Evolutionary conservation across 2,113 vertebrate species (phyloP).

Genomic region (Sitta europaea): DNA sequence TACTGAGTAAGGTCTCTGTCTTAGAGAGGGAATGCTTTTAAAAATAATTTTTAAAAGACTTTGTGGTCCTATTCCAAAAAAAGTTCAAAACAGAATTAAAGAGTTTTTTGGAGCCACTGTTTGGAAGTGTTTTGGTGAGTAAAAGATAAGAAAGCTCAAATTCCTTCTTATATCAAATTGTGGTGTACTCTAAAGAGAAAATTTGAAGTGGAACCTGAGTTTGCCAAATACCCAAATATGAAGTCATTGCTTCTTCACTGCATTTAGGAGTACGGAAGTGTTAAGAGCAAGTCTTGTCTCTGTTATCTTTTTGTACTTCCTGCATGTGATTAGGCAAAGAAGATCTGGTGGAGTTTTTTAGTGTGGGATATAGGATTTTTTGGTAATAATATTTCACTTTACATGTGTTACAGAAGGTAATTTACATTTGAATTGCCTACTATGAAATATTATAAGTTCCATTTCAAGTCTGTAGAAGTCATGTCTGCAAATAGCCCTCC

Average conservation of each 20-base stretch:
- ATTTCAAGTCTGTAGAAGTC: background rate
- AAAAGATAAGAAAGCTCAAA: background rate
- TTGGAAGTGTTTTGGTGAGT: background rate
- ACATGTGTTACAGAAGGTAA: background rate
- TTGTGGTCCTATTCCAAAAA: background rate
- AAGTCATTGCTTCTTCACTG: background rate
- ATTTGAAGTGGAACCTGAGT: background rate
- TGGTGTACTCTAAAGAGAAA: background rate
- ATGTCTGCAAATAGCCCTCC: background rate
- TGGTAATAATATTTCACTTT: background rate
- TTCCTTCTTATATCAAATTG: background rate
- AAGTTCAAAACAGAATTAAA: background rate
- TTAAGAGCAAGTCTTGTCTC: background rate
- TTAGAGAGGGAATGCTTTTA: background rate
- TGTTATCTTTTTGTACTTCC: background rate
- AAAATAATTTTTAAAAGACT: background rate
- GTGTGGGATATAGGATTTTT: background rate
- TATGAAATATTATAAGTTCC: background rate
- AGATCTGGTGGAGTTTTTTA: background rate
- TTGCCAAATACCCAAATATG: background rate
- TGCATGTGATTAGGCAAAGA: background rate
- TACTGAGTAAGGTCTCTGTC: background rate
- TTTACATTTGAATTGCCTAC: constrained; percentile 19
- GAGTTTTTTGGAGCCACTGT: background rate
- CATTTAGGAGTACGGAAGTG: background rate